Conservation (phyloP, 2,797 vertebrate species). For the Oryzias sinensis region DNA sequence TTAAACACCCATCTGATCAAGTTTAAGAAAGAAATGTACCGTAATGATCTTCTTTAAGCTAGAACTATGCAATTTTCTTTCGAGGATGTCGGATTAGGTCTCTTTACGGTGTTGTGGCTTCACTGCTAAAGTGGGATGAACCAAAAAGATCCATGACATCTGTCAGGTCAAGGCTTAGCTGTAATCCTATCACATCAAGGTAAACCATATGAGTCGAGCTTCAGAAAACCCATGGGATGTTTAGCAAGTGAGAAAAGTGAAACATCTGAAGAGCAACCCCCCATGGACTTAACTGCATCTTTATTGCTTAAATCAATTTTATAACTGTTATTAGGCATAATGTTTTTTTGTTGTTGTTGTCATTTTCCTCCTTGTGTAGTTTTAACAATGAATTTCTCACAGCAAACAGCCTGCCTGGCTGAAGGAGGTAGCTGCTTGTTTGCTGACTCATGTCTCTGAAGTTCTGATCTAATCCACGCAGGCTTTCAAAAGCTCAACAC, state of each 20-base stretch:
- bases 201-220: slow-evolving; percentile 31
- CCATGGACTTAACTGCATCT: neutral
- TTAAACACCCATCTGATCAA: neutral
- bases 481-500: slow-evolving; percentile 11
- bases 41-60: slow-evolving; percentile 7
- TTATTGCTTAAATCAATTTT: slow-evolving; percentile 4
- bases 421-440: slow-evolving; percentile 27
- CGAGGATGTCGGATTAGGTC: slow-evolving; percentile 31
- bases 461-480: slow-evolving; percentile 12
- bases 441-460: slow-evolving; percentile 3
- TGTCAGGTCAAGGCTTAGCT: slow-evolving; percentile 56
- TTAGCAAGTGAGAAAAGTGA: slow-evolving; percentile 20
- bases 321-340: neutral
- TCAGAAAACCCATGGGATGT: slow-evolving; percentile 12
- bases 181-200: slow-evolving; percentile 68
- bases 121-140: slow-evolving; percentile 62
- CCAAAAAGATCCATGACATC: slow-evolving; percentile 56
- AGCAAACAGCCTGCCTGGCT: slow-evolving; percentile 3
- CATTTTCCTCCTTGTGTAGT: neutral
- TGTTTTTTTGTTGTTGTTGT: neutral
- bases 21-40: neutral
- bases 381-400: slow-evolving; percentile 5
- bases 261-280: neutral
- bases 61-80: slow-evolving; percentile 16
- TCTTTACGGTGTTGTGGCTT: slow-evolving; percentile 35